phyloP scores from a whole-genome alignment of 2,797 vertebrate genomes.

The Mallotus villosus region DNA sequence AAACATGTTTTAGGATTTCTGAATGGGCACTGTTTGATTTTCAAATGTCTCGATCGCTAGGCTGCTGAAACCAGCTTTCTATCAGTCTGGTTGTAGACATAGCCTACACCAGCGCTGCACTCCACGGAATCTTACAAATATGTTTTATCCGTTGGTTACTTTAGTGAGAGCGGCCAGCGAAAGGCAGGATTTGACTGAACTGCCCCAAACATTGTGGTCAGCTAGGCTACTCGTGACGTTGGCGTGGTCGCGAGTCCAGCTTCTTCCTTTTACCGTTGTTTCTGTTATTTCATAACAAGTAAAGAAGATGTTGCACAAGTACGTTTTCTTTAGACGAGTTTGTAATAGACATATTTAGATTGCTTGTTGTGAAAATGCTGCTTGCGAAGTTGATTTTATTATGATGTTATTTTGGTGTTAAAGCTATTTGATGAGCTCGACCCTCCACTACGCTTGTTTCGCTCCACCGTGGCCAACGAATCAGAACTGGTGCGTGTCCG shows the following conservation, averaged over 20 bases:
- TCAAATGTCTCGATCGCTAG: neutral
- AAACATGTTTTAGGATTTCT: constrained; percentile 13
- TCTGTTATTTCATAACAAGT: neutral
- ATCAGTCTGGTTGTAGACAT: neutral
- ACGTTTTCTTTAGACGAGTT: neutral
- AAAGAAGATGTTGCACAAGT: neutral
- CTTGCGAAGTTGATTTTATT: no score
- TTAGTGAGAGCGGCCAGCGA: neutral
- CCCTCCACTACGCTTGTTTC: no score
- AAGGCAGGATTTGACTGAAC: neutral
- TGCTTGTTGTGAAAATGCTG: neutral
- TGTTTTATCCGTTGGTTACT: neutral
- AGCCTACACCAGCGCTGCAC: neutral
- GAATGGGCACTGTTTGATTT: neutral
- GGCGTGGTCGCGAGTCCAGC: constrained; percentile 13
- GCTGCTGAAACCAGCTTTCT: neutral
- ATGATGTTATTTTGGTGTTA: no score
- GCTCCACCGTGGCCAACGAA: no score
- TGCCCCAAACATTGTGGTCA: constrained; percentile 2
- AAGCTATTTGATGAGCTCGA: no score
- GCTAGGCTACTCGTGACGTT: neutral
- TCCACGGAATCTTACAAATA: neutral
- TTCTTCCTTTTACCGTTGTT: constrained; percentile 4
- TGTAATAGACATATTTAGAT: neutral
- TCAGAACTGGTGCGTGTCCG: no score